These are phyloP conservation scores for Galago senegalensis DNA, from an alignment of 2,797 vertebrate species.

Conservation along the genomic window DNA sequence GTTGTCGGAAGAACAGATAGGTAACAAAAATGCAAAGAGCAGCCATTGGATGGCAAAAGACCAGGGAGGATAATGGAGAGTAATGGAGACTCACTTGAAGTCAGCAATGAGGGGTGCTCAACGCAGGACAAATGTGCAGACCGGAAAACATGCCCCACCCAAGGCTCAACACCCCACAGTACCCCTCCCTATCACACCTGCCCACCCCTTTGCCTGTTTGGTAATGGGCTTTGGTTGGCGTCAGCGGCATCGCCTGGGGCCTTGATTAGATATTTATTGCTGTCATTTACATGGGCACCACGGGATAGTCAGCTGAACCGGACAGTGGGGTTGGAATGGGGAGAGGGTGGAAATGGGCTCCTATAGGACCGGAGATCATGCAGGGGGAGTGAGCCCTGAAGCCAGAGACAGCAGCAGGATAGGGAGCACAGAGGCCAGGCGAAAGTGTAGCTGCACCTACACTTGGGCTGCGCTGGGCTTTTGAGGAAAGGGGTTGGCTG, in stretches of 20 bases:
- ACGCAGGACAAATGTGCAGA: not conserved
- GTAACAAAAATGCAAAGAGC: not conserved
- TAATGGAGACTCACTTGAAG: constrained; percentile 65
- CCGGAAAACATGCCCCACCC: not conserved
- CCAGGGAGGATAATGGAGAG: fast-evolving
- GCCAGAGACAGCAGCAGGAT: fast-evolving
- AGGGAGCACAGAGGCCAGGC: fast-evolving
- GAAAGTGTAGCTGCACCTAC: fast-evolving
- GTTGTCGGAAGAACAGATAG: not conserved
- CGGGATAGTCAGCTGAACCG: constrained; percentile 90
- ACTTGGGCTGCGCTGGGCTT: not conserved
- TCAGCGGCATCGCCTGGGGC: constrained; percentile 91
- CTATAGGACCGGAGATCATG: not conserved
- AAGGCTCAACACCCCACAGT: constrained; percentile 85
- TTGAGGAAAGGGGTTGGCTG: not conserved
- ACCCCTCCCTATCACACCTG: not conserved
- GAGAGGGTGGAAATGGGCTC: not conserved
- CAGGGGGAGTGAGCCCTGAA: not conserved
- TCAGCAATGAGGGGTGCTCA: not conserved
- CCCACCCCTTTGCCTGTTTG: not conserved
- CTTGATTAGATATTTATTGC: constrained; percentile 99
- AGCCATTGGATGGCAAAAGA: not conserved
- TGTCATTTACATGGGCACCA: constrained; percentile 93
- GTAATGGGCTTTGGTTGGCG: constrained; percentile 82
- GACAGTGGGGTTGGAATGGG: constrained; percentile 85